Evolutionary conservation across 1,140 invertebrate species (phyloP).

Genomic region (Bacillus rossius): DNA sequence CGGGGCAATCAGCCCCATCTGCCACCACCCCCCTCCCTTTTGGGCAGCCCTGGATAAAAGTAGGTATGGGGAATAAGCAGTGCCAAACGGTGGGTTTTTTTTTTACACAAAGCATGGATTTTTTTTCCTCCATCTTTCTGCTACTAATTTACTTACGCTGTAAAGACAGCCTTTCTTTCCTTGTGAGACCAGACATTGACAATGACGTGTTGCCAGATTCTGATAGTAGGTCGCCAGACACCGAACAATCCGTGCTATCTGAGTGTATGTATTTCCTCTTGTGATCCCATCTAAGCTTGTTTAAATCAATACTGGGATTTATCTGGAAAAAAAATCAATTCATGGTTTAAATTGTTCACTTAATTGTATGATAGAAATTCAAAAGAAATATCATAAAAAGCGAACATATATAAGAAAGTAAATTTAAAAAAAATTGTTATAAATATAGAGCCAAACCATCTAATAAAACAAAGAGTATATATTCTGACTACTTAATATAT

Average conservation of each 20-base stretch:
- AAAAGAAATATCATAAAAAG: too few species aligned
- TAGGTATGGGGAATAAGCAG: too few species aligned
- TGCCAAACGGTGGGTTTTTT: too few species aligned
- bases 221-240: constrained; percentile 25
- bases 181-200: neutral
- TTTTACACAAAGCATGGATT: constrained; percentile 2
- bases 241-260: constrained; percentile 23
- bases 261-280: constrained; percentile 22
- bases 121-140: neutral
- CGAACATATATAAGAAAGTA: too few species aligned
- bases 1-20: too few species aligned
- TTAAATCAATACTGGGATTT: constrained; percentile 21
- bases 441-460: too few species aligned
- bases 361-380: neutral
- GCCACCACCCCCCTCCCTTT: too few species aligned
- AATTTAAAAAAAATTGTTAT: too few species aligned
- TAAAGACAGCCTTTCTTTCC: constrained; percentile 17
- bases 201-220: constrained; percentile 15
- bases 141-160: constrained; percentile 17
- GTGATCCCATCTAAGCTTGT: constrained; percentile 16
- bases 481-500: too few species aligned
- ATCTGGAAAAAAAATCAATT: constrained; percentile 12
- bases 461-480: too few species aligned
- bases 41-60: too few species aligned
- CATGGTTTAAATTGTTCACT: neutral